Conservation (phyloP, 2,113 vertebrate species). For the Hippolais icterina region DNA sequence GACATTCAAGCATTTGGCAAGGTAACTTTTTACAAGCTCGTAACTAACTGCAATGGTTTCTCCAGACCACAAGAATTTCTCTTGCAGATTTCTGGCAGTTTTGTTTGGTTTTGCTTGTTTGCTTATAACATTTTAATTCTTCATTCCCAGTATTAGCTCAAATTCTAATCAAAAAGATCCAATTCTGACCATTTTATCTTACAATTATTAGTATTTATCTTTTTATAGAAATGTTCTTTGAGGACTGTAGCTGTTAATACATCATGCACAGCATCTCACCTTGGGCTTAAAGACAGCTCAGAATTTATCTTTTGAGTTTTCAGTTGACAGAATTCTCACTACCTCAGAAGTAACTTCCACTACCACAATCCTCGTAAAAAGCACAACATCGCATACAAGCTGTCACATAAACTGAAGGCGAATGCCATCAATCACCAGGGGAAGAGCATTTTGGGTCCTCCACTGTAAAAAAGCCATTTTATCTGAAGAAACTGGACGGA, state of each 20-base stretch:
- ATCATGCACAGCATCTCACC: constrained; percentile 5
- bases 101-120: neutral
- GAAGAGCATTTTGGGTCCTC: constrained; percentile 63
- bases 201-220: neutral
- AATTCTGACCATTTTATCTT: neutral
- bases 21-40: neutral
- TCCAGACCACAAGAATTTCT: neutral
- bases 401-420: constrained; percentile 4
- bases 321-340: neutral
- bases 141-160: neutral
- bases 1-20: neutral
- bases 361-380: neutral
- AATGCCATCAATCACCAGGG: constrained; percentile 36
- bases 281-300: neutral
- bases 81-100: neutral
- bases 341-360: neutral
- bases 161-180: neutral
- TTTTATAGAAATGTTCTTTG: neutral
- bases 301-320: neutral
- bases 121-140: neutral
- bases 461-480: constrained; percentile 48
- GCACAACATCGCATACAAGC: neutral
- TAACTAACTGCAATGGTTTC: neutral
- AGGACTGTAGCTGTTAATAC: neutral
- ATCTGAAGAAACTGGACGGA: constrained; percentile 63